A percentile compares a stretch with the other conserved stretches of the same genome.
Evolutionary conservation across 64 coral and sea anemone species (phyloP).

Genomic region (Anthopleura sola): DNA sequence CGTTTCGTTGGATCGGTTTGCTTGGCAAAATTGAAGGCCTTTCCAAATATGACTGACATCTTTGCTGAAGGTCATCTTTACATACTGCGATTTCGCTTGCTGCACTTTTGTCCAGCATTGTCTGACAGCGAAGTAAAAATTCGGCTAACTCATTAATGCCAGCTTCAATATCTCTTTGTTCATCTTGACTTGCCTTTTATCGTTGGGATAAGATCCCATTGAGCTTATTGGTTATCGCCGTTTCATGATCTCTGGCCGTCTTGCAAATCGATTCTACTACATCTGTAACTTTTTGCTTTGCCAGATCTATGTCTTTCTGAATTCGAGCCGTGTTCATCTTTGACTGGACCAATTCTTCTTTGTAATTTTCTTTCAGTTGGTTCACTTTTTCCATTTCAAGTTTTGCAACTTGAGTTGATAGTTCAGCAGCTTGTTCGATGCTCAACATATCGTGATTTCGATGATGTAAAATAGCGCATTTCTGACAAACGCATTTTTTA

Average conservation of each 20-base stretch:
- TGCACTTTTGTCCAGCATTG: neutral
- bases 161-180: neutral
- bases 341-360: neutral
- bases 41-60: neutral
- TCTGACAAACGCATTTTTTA: too few relatives aligned
- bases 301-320: neutral
- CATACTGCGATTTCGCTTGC: neutral
- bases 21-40: neutral
- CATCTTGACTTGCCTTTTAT: neutral
- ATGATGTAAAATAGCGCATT: too few relatives aligned
- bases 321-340: neutral
- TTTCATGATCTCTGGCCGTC: neutral
- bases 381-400: neutral
- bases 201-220: neutral
- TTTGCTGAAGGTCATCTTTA: neutral
- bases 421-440: neutral
- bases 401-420: neutral
- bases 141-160: neutral
- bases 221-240: neutral
- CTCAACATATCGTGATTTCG: neutral
- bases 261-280: neutral
- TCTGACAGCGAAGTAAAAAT: neutral
- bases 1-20: neutral
- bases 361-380: neutral
- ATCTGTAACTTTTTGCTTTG: neutral